phyloP scores from a whole-genome alignment of 2,888 invertebrate species.

The Catotricha subobsoleta region DNA sequence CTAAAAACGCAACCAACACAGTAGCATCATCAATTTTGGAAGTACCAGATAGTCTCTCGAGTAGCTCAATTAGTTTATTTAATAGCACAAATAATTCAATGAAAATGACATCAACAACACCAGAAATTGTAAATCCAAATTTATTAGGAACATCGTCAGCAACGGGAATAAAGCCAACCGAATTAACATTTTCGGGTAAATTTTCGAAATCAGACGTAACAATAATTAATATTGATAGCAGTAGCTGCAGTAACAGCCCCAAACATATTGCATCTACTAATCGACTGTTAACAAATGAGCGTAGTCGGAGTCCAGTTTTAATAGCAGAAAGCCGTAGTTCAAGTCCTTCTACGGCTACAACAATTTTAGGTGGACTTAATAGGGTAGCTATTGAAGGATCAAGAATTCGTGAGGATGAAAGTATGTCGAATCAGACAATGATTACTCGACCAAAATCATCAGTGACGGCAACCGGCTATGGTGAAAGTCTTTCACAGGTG shows the following conservation, averaged over 20 bases:
- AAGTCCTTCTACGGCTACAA: slow-evolving; percentile 3
- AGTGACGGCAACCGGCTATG: background rate
- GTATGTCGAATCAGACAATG: background rate
- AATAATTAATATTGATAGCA: slow-evolving; percentile 7
- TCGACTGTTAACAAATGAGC: background rate
- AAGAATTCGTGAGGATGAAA: background rate
- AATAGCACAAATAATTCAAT: slow-evolving; percentile 8
- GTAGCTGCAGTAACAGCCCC: slow-evolving; percentile 1
- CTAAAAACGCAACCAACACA: background rate
- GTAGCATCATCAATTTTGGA: background rate
- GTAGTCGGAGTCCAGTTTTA: background rate
- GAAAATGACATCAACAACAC: background rate
- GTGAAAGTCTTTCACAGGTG: background rate
- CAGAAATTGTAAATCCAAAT: background rate
- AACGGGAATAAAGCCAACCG: slow-evolving; percentile 10
- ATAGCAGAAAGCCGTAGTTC: background rate
- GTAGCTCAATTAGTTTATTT: slow-evolving; percentile 22
- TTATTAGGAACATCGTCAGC: slow-evolving; percentile 1
- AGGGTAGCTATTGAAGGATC: background rate
- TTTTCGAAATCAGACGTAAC: slow-evolving; percentile 16
- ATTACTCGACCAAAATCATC: background rate
- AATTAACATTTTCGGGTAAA: slow-evolving; percentile 25
- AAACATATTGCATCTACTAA: background rate
- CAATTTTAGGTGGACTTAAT: no score
- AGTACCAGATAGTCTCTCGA: slow-evolving; percentile 3